These are phyloP conservation scores for Homalodisca vitripennis DNA, from an alignment of 1,140 invertebrate species.

Conservation along the genomic window DNA sequence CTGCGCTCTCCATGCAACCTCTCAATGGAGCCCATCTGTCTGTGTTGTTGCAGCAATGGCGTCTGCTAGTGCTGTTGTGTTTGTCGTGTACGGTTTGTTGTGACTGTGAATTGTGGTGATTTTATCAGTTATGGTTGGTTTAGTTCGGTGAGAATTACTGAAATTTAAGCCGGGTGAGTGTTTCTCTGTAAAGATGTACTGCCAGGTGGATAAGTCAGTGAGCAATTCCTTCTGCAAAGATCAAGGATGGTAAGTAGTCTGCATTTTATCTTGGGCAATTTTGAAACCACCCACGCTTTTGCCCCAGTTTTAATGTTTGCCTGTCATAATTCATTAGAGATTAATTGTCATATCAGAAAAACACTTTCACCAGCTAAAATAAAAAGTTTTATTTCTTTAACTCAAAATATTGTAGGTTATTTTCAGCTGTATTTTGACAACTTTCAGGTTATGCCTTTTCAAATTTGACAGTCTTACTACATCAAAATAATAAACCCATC, in stretches of 20 bases:
- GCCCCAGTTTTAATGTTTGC: neutral
- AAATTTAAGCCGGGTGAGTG: slow-evolving; percentile 8
- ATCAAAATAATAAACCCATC: no score
- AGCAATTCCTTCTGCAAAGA: slow-evolving; percentile 37
- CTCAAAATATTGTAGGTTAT: no score
- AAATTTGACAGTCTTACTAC: no score
- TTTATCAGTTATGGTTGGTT: slow-evolving; percentile 8
- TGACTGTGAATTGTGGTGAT: slow-evolving; percentile 19
- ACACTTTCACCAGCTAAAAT: neutral
- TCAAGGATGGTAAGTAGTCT: slow-evolving; percentile 39
- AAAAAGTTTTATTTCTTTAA: neutral
- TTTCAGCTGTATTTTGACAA: no score
- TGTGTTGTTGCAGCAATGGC: slow-evolving; percentile 28
- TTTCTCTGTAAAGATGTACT: slow-evolving; percentile 35
- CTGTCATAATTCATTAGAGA: neutral
- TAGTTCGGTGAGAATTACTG: slow-evolving; percentile 29
- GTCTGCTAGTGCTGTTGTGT: slow-evolving; percentile 26
- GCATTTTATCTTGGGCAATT: slow-evolving; percentile 13
- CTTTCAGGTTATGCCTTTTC: no score
- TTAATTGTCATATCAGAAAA: neutral
- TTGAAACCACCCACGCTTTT: slow-evolving; percentile 13
- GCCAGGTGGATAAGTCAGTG: slow-evolving; percentile 41
- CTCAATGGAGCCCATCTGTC: slow-evolving; percentile 27
- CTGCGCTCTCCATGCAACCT: slow-evolving; percentile 7
- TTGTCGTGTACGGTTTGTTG: slow-evolving; percentile 11